phyloP scores from a whole-genome alignment of 2,113 vertebrate species.

The Ifrita kowaldi region DNA sequence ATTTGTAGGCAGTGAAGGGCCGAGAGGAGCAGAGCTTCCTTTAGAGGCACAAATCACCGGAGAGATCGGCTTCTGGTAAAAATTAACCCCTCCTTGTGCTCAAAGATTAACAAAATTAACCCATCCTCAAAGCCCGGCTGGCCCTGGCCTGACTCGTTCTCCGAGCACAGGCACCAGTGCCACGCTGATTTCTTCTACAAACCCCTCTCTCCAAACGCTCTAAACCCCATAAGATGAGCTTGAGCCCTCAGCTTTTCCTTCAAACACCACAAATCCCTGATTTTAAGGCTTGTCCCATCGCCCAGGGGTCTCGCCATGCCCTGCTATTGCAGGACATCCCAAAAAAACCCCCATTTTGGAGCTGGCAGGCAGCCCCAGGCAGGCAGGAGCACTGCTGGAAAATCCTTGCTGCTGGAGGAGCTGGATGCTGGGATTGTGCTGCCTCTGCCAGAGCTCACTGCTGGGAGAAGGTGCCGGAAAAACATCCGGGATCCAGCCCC shows the following conservation, averaged over 20 bases:
- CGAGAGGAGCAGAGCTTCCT: neutral
- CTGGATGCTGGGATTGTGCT: neutral
- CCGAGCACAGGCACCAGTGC: neutral
- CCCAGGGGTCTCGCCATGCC: fast-evolving
- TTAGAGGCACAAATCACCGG: neutral
- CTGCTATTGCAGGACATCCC: neutral
- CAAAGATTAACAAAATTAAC: too few relatives aligned
- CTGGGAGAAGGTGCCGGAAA: neutral
- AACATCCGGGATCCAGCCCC: neutral
- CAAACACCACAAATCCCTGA: neutral
- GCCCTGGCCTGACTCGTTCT: fast-evolving
- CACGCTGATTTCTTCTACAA: neutral
- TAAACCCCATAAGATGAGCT: neutral
- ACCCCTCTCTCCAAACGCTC: neutral
- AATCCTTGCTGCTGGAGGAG: neutral
- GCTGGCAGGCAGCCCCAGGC: neutral
- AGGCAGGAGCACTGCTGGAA: neutral
- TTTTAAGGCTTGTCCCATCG: neutral
- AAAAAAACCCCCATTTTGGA: fast-evolving
- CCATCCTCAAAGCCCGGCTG: fast-evolving
- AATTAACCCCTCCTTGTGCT: fast-evolving
- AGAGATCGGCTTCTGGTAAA: constrained; percentile 6
- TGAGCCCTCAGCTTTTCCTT: neutral
- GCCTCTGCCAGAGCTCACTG: neutral
- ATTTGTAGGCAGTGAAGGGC: neutral